These are phyloP conservation scores for Orchesellides sinensis DNA, from an alignment of 2,888 invertebrate species.

Conservation along the genomic window DNA sequence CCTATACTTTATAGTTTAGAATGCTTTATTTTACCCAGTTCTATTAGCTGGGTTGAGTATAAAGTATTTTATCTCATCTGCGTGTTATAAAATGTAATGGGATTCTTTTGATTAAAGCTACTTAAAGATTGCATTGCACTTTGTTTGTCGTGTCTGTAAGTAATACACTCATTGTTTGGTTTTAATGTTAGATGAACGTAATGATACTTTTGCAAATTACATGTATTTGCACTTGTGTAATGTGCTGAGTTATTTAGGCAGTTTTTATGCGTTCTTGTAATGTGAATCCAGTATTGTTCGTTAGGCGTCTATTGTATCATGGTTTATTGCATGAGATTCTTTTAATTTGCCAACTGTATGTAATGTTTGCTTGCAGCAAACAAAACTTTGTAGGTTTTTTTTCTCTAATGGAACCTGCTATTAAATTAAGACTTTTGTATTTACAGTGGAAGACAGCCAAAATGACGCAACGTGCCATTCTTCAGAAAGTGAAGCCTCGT, in stretches of 20 bases:
- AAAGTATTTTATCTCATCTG: too few species aligned
- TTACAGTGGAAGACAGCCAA: constrained; percentile 43
- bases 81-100: too few species aligned
- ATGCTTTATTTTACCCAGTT: too few species aligned
- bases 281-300: not conserved
- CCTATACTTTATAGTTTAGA: too few species aligned
- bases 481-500: constrained; percentile 73
- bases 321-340: constrained; percentile 34
- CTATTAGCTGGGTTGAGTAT: too few species aligned
- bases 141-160: too few species aligned
- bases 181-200: too few species aligned
- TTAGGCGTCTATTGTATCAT: not conserved
- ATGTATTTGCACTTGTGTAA: constrained; percentile 14
- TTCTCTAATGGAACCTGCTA: not conserved
- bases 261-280: not conserved
- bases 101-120: too few species aligned
- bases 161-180: too few species aligned
- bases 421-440: not conserved
- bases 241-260: not conserved
- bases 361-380: constrained; percentile 27
- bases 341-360: constrained; percentile 30
- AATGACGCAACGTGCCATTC: constrained; percentile 66
- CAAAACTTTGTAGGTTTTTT: constrained; percentile 5
- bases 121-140: too few species aligned
- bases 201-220: too few species aligned